Evolutionary conservation across 2,888 invertebrate genomes (phyloP), one percentile per base, ranked within the genome.

Genomic region (Apodemia mormo): DNA sequence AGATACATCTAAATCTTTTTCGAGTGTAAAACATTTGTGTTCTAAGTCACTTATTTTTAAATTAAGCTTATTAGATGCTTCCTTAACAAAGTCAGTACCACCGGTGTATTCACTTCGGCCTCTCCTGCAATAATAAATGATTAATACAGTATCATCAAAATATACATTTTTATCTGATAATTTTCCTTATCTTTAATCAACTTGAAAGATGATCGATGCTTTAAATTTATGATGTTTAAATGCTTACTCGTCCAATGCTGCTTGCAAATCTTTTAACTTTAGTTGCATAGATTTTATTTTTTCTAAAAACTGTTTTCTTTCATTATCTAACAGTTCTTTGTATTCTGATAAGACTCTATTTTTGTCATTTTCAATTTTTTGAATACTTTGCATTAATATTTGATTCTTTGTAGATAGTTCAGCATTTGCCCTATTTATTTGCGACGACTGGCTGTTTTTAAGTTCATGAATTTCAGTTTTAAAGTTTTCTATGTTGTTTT

Each of bases 301-400:
- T 76, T 86, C 86, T 29, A 80, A 74, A 75, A 87, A 92, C 75
- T 94, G 92, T 73, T 88, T 86, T 79, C 94, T 89, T 83, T 95
- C 95, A 71, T 87, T 92, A 40, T 82, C 85, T 64, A 94, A 76
- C 52, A 94, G 76, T 73, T 89, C 86, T 76, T 94, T 94, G 76
- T 93, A 94, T 81, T 94, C 93, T 68, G 85, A 83, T n/a, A 87
- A 77, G 22, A 91, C 79, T 14, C 76, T 74, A 71, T 85, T 84
- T 79, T 93, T 93, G 71, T 94, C 93, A 33, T 81, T 82, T 81
- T 94, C 93, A 67, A 93, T 78, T 72, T 90, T 85, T 73, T 88
- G 86, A 1, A 90, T 74, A 14, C 87, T 83, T 49, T 81, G 73
- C 54, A 94, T 72, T 70, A 94, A 84, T 37, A 85, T 81, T 72